phyloP scores from a whole-genome alignment of 2,113 vertebrate species.

The Xiphophorus maculatus region DNA sequence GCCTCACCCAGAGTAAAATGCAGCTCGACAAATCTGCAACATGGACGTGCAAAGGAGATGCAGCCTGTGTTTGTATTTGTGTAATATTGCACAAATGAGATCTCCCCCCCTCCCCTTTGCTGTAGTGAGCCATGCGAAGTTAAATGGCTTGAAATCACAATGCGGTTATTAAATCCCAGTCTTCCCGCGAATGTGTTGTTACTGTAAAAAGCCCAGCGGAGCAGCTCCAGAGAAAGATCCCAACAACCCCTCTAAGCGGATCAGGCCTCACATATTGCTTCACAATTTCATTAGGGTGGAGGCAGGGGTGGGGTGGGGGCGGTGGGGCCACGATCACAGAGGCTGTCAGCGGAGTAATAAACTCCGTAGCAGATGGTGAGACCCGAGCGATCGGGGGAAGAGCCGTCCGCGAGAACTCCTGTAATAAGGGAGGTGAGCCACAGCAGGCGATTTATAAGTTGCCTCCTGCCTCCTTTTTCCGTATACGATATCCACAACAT shows the following conservation, averaged over 20 bases:
- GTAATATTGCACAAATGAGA: slow-evolving; percentile 1
- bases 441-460: slow-evolving; percentile 28
- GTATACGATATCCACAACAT: slow-evolving; percentile 11
- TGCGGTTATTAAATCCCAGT: slow-evolving; percentile 58
- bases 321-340: slow-evolving; percentile 47
- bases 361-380: slow-evolving; percentile 64
- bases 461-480: slow-evolving; percentile 27
- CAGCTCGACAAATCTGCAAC: slow-evolving; percentile 13
- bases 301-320: too few relatives aligned
- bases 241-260: slow-evolving; percentile 44
- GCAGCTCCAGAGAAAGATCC: slow-evolving; percentile 34
- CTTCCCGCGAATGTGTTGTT: slow-evolving; percentile 56
- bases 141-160: slow-evolving; percentile 51
- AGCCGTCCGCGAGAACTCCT: slow-evolving; percentile 59
- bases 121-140: slow-evolving; percentile 15
- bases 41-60: not conserved
- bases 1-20: slow-evolving; percentile 5
- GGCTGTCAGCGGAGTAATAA: slow-evolving; percentile 56
- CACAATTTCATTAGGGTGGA: slow-evolving; percentile 69
- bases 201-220: slow-evolving; percentile 14
- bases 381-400: slow-evolving; percentile 30
- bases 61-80: not conserved
- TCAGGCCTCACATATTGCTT: slow-evolving; percentile 63
- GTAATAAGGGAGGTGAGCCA: slow-evolving; percentile 45
- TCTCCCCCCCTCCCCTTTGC: not conserved